Percentiles rank a stretch among this genome's conserved stretches.
These are phyloP conservation scores for Adoxophyes honmai DNA, from an alignment of 1,140 invertebrate genomes.

Conservation along the genomic window DNA sequence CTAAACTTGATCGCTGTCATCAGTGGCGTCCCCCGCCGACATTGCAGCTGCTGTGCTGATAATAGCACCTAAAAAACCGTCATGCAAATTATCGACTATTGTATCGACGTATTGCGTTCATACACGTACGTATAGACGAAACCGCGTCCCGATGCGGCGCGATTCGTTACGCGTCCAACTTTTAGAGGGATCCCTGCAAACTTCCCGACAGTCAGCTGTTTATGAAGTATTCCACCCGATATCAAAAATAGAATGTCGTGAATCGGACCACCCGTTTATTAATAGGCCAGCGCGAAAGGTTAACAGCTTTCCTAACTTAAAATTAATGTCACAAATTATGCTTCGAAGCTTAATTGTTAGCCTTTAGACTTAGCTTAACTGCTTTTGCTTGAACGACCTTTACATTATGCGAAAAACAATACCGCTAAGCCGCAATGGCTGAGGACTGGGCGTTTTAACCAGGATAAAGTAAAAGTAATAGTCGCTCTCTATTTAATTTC, in stretches of 20 bases:
- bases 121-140: constrained; percentile 30
- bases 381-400: too few relatives aligned
- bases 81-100: constrained; percentile 73
- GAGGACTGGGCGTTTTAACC: not conserved
- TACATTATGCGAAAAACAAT: not conserved
- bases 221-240: constrained; percentile 13
- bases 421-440: not conserved
- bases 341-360: too few relatives aligned
- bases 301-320: too few relatives aligned
- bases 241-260: too few relatives aligned
- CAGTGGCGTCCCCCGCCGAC: constrained; percentile 16
- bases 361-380: too few relatives aligned
- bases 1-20: too few relatives aligned
- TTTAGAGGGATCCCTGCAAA: constrained; percentile 52
- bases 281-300: too few relatives aligned
- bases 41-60: constrained; percentile 57
- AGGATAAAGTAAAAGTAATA: constrained; percentile 1
- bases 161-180: constrained; percentile 60
- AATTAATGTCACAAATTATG: too few relatives aligned
- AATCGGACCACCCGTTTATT: too few relatives aligned
- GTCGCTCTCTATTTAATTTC: constrained; percentile 4
- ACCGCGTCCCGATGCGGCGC: constrained; percentile 44
- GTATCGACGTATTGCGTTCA: constrained; percentile 51
- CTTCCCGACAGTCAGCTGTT: constrained; percentile 54
- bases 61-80: constrained; percentile 64